Conservation (phyloP, 2,797 vertebrate genomes). For the Leptoclinus maculatus region DNA sequence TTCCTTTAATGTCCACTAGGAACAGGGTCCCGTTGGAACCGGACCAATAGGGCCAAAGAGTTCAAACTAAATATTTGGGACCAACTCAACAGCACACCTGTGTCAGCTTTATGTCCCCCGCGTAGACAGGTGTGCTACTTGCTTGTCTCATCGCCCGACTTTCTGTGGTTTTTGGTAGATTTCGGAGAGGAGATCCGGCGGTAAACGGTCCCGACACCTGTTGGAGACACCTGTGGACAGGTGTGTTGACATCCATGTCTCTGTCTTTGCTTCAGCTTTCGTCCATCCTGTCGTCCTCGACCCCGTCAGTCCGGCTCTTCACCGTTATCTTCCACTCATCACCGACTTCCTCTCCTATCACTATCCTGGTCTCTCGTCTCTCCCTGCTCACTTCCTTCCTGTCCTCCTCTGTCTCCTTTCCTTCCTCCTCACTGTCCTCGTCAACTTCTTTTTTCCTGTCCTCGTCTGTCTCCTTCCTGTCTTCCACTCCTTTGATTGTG, state of each 20-base stretch:
- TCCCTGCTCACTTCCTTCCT: conserved; percentile 50
- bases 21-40: no score
- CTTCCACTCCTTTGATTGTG: not conserved
- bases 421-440: conserved; percentile 50
- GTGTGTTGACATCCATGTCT: not conserved
- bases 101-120: not conserved
- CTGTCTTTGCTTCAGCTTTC: conserved; percentile 28
- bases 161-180: no score
- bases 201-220: not conserved
- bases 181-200: not conserved
- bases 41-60: no score
- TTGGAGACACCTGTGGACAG: not conserved
- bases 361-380: conserved; percentile 67
- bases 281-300: conserved; percentile 11
- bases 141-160: no score
- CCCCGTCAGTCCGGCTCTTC: conserved; percentile 49
- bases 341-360: conserved; percentile 69
- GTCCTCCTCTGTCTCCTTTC: conserved; percentile 22
- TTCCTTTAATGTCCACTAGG: no score
- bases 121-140: not conserved
- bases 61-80: not conserved
- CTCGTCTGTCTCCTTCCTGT: conserved; percentile 11
- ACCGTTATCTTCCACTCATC: conserved; percentile 73
- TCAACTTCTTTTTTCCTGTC: not conserved
- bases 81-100: not conserved